These are phyloP conservation scores for Epinotia demarniana DNA, from an alignment of 2,888 invertebrate species.

Conservation along the genomic window DNA sequence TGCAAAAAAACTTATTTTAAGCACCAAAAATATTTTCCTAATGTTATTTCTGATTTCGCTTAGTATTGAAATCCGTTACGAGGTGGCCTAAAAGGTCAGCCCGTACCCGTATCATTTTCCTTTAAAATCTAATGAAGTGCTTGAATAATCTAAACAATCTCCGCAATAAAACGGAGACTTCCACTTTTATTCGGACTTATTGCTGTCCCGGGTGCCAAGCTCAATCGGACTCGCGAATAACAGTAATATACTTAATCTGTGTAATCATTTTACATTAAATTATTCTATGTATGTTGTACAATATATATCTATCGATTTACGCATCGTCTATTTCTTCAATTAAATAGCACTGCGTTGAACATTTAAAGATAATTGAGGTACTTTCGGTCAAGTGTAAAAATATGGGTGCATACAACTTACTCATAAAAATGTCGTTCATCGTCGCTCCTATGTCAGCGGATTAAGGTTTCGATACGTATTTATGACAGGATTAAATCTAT, in stretches of 20 bases:
- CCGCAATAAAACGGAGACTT: background rate
- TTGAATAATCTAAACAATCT: conserved; percentile 26
- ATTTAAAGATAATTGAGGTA: no score
- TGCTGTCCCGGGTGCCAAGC: conserved; percentile 11
- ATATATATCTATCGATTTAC: no score
- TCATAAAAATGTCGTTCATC: no score
- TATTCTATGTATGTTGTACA: background rate
- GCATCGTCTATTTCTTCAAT: no score
- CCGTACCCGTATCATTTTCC: conserved; percentile 6
- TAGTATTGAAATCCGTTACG: background rate
- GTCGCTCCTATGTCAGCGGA: no score
- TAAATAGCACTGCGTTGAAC: no score
- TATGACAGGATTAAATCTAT: no score
- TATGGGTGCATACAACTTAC: no score
- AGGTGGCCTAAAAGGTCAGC: background rate
- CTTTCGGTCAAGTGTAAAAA: no score
- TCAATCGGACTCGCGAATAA: background rate
- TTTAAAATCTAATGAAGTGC: conserved; percentile 23
- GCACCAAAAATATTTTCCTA: background rate
- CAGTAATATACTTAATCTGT: conserved; percentile 9
- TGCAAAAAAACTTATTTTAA: no score
- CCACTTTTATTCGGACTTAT: conserved; percentile 37
- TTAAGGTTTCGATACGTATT: no score
- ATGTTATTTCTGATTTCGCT: background rate
- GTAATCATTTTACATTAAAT: conserved; percentile 17